Base-by-base conservation (phyloP, 1,140 invertebrate species). In the Dinothrombium tinctorium region DNA sequence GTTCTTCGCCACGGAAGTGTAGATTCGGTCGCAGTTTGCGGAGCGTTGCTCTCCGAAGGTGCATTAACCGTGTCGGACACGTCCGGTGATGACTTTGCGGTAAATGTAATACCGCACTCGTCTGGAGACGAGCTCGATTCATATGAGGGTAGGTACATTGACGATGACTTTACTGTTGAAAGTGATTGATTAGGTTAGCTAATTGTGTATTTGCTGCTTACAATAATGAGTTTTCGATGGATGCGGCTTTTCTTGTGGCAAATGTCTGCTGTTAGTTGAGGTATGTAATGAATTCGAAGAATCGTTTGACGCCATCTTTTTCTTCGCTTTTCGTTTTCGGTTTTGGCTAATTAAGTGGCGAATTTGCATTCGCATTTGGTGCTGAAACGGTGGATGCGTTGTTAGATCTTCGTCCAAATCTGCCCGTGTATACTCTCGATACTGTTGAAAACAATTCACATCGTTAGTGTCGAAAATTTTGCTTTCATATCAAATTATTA, bases 331-430 rank as follows among this genome's bases (percentile, higher is more conserved):
- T 69, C 60, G 79, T 73, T 54, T 77, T 73, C 41, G 46, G 39
- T 48, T 74, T 71, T 86, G 77, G 40, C 72, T 75, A 24, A 84
- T 72, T 58, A 84, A 66, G 15, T 78, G 67, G 33, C 81, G 66
- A 52, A 86, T 81, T 54, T 87, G 84, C 69, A 83, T 75, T 59
- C 83, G 78, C 59, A 80, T 79, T 56, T 74, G 74, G 58, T 87
- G 86, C 61, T 83, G 84, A 51, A 86, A 76, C 61, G 69, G 62
- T 6, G 51, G 51, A 45, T 76, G 73, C 2, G 41, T 35, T 21
- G 49, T 43, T 9, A n/a, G 22, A 19, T 87, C 82, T 54, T 82
- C 73, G n/a, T n/a, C n/a, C 31, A 87, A 78, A 38, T 81, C 76
- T 57, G 84, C 79, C 44, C 81, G 67, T 55, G 79, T 86, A 63